These are phyloP conservation scores for Otolemur garnettii DNA, from an alignment of 2,113 vertebrate genomes.

Conservation along the genomic window DNA sequence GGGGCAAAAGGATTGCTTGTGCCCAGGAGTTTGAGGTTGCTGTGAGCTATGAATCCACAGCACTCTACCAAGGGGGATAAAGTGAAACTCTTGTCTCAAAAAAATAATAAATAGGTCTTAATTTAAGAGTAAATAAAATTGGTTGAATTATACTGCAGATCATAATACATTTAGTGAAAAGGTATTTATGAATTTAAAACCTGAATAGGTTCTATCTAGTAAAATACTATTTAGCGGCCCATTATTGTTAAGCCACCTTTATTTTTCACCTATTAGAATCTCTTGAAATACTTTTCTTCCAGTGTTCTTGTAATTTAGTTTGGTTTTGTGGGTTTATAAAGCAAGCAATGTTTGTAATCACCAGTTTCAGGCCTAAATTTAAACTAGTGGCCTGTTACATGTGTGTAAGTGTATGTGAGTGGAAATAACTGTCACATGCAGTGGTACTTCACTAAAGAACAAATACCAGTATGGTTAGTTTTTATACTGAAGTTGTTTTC, in stretches of 20 bases:
- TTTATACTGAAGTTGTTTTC: not conserved
- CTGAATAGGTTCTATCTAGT: not conserved
- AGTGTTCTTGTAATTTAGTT: not conserved
- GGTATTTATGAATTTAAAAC: not conserved
- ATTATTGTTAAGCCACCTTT: not conserved
- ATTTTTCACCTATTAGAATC: slow-evolving; percentile 2
- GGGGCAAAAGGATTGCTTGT: too few relatives aligned
- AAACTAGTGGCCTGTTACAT: not conserved
- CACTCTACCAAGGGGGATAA: too few relatives aligned
- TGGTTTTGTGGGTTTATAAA: not conserved
- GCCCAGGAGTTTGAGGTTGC: too few relatives aligned
- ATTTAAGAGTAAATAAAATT: not conserved
- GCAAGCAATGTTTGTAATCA: not conserved
- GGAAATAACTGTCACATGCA: not conserved
- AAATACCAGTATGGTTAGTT: not conserved
- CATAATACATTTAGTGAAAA: not conserved
- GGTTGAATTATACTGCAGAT: not conserved
- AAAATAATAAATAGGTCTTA: not conserved
- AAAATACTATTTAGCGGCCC: not conserved
- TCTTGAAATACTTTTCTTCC: not conserved
- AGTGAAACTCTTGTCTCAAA: not conserved
- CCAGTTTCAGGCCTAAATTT: not conserved
- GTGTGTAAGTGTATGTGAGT: not conserved
- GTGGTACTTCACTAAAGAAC: not conserved
- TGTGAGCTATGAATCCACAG: too few relatives aligned